Base-by-base conservation (phyloP, 2,797 vertebrate genomes). In the Bovichtus variegatus region DNA sequence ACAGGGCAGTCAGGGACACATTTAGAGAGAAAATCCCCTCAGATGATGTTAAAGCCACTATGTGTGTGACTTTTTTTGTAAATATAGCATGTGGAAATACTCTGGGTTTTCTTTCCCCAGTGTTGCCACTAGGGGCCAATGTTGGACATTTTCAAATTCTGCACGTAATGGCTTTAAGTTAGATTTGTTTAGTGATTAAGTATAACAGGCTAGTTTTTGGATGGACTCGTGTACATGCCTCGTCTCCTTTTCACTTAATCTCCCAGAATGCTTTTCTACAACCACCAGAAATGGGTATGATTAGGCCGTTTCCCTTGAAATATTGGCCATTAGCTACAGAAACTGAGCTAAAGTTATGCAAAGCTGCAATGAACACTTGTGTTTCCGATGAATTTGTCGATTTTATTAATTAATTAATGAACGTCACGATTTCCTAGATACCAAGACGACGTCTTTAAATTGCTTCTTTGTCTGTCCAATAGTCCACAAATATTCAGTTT, bases 191-290 rank as follows among this genome's bases (percentile, higher is more conserved):
- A 19, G 15, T 29, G 27, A 69, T 64, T 9, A 25, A 38, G 3
- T 38, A 21, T 64, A 34, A 64, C 9, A 25, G 5, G 47, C 13
- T 25, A 21, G 2, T 63, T 69, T 57, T 18, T 38, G 36, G 36
- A 23, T 34, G 38, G 7, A 31, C 19, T 9, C 6, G 4, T 31
- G 9, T 10, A 66, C 25, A 44, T 60, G 21, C 50, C 11, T 27
- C 43, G 27, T 59, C 60, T 80, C 13, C 34, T 63, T 27, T 58
- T 50, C 47, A 73, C 38, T 38, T 54, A 6, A 65, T 77, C 19
- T 41, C 62, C 67, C 63, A 61, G 4, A 78, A 81, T 68, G 44
- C 61, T 27, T 71, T n/a, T 47, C 23, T 50, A 36, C 38, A 63
- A 40, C 41, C 44, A 50, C 3, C 16, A 76, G n/a, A 78, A 29